Conservation (phyloP, 2,113 vertebrate genomes). For the Tauraco erythrolophus region DNA sequence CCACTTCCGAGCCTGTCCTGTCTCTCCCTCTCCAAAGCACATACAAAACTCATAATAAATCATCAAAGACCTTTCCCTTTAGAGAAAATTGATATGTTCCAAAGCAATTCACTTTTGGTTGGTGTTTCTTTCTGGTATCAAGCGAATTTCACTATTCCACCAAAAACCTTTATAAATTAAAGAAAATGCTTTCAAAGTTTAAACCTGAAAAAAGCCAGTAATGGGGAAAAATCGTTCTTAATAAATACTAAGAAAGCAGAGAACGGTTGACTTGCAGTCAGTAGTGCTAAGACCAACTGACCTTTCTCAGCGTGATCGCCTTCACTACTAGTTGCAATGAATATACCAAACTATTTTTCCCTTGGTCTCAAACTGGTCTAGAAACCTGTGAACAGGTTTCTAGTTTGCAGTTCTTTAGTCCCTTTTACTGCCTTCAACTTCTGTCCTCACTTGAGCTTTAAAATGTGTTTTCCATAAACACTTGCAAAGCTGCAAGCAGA, state of each 20-base stretch:
- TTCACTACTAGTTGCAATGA: background rate
- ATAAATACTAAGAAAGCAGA: background rate
- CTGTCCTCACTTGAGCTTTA: background rate
- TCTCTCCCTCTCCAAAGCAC: background rate
- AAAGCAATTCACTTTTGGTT: background rate
- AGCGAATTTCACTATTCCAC: background rate
- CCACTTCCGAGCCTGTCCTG: background rate
- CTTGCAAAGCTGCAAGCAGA: background rate
- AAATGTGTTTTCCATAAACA: background rate
- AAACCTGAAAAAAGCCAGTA: background rate
- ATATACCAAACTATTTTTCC: background rate
- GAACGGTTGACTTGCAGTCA: background rate
- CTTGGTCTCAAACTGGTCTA: background rate
- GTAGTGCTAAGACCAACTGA: background rate
- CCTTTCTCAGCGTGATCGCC: background rate
- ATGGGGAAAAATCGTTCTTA: background rate
- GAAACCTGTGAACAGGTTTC: background rate
- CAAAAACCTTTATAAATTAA: background rate
- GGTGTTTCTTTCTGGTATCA: background rate
- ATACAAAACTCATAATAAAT: background rate
- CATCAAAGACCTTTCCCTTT: background rate
- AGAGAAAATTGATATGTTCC: fast-evolving
- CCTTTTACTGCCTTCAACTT: background rate
- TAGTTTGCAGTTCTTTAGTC: background rate
- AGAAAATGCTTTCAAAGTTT: background rate